phyloP scores from a whole-genome alignment of 2,797 vertebrate species.

The Gymnocypris eckloni region DNA sequence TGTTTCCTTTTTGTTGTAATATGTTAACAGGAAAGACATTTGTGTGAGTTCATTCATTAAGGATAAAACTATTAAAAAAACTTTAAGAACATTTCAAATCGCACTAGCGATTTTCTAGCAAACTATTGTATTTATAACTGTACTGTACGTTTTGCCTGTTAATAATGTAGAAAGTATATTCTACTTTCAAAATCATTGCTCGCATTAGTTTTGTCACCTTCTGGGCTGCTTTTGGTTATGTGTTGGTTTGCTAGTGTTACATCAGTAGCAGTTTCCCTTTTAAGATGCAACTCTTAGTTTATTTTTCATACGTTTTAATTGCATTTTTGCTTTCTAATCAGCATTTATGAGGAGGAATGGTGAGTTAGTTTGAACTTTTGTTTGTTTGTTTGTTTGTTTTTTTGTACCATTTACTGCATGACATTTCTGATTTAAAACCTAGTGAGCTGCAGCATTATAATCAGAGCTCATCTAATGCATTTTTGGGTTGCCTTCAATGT shows the following conservation, averaged over 20 bases:
- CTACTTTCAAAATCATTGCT: conserved; percentile 3
- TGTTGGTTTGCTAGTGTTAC: conserved; percentile 16
- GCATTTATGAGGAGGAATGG: conserved; percentile 97
- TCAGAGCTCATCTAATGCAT: neutral
- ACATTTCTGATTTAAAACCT: conserved; percentile 12
- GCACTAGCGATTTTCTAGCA: neutral
- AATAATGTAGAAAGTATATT: neutral
- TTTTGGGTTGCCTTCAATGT: neutral
- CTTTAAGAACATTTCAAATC: neutral
- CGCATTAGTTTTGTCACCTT: neutral
- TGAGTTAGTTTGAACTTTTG: conserved; percentile 84
- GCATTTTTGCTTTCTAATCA: conserved; percentile 73
- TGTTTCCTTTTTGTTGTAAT: neutral
- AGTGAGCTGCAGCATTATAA: neutral
- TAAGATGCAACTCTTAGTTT: conserved; percentile 73
- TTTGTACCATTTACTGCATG: conserved; percentile 14
- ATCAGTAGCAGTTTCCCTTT: conserved; percentile 63
- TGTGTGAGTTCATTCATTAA: neutral
- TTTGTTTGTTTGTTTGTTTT: conserved; percentile 48
- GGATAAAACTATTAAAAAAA: neutral
- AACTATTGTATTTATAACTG: neutral
- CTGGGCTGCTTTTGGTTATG: conserved; percentile 13
- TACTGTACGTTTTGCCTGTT: neutral
- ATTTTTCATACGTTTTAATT: conserved; percentile 56
- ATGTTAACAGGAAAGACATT: neutral